phyloP scores from a whole-genome alignment of 2,888 invertebrate species.

The Cataglyphis albicans region DNA sequence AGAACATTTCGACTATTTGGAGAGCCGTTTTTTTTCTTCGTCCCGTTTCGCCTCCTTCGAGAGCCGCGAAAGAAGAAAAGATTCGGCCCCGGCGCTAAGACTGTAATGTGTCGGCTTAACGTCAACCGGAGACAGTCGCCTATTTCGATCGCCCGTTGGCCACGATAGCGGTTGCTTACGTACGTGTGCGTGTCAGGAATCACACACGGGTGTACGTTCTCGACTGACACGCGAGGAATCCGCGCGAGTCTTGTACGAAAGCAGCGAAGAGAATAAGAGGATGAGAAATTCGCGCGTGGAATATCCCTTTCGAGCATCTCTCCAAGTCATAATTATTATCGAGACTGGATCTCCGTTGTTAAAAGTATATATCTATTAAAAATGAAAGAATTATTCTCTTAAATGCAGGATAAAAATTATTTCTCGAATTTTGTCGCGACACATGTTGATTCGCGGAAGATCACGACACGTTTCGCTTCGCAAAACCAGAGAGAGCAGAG shows the following conservation, averaged over 20 bases:
- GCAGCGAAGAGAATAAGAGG: background rate
- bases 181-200: slow-evolving; percentile 32
- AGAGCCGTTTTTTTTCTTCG: slow-evolving; percentile 36
- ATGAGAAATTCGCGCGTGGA: slow-evolving; percentile 65
- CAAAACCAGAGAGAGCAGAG: background rate
- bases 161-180: slow-evolving; percentile 35
- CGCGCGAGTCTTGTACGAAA: slow-evolving; percentile 30
- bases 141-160: slow-evolving; percentile 62
- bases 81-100: slow-evolving; percentile 65
- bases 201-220: slow-evolving; percentile 8
- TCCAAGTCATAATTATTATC: background rate
- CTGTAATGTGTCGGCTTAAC: slow-evolving; percentile 79
- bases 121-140: slow-evolving; percentile 75
- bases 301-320: background rate
- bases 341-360: background rate
- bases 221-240: slow-evolving; percentile 46
- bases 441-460: slow-evolving; percentile 29
- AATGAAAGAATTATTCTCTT: background rate
- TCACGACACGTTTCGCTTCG: slow-evolving; percentile 8
- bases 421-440: background rate
- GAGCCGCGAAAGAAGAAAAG: slow-evolving; percentile 45
- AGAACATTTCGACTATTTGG: slow-evolving; percentile 61
- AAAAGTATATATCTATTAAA: background rate
- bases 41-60: slow-evolving; percentile 16
- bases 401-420: background rate